Evolutionary conservation across 2,888 invertebrate genomes (phyloP), one percentile per base, ranked within the genome.

Genomic region (Melinopterus prodromus): DNA sequence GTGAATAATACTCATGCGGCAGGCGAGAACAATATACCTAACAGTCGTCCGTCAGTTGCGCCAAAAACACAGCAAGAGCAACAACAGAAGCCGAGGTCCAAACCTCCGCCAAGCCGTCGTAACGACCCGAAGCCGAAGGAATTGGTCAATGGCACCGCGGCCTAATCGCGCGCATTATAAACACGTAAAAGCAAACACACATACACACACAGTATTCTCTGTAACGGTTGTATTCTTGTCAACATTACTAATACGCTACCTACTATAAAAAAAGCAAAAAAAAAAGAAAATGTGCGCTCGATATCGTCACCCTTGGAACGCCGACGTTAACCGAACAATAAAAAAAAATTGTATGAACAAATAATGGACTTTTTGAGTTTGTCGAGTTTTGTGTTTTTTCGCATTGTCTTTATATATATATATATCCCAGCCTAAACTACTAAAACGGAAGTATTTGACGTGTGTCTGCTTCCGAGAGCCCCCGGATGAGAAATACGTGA

Each of bases 91-190:
- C 82, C 83, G 53, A 86, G 88, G 79, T 81, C 86, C 35, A 86
- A 87, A 81, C 87, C 87, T 75, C 88, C 88, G 5, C 85, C 88
- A 86, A 81, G 88, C 86, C 87, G 87, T 70, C 85, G 88, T 70
- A 84, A 82, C 78, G 87, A 86, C 78, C 82, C 84, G 12, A 91
- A 90, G 90, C 90, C 92, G 84, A 93, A 93, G 89, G 90, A 93
- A 87, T 90, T 93, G 89, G 92, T 93, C 84, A 94, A 94, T 89
- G 93, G 94, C 90, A 92, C 93, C 84, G 91, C 88, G 79, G 88
- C 91, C 89, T 92, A 80, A 79, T 70, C 70, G 26, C 53, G 38
- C 38, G 12, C 12, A 53, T 53, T 9, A 7, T 9, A 9, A 53
- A 53, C 53, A 53, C 53, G 12, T 53, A 53, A 53, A 53, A 53